Evolutionary conservation across 2,888 invertebrate species (phyloP), one percentile per base, ranked within the genome.

Genomic region (Mimas tiliae): DNA sequence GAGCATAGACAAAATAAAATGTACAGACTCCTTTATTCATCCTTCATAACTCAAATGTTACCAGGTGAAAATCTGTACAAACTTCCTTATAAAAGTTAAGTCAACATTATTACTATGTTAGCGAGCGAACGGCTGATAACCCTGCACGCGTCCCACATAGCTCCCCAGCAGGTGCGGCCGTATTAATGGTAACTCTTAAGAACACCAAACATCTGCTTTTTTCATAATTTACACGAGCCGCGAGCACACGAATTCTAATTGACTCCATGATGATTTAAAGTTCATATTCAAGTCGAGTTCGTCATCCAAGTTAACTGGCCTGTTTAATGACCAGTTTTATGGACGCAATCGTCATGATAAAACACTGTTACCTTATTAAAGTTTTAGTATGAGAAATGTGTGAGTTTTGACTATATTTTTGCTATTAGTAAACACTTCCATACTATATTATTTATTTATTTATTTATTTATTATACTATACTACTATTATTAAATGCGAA

Each of bases 151-250:
- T 72, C 76, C 74, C 79, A 81, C 83, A 82, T 77, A 74, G 81
- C 80, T 72, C 69, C 69, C 64, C 72, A 79, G 91, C 92, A 91
- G 92, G 91, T 91, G 92, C 85, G 80, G 72, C 67, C 72, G 79
- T 82, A 82, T 86, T 87, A 87, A 87, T 87, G 82, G 83, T 83
- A 80, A 85, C 83, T 87, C 84, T 84, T 81, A 81, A 84, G 82
- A 81, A 82, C 77, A 73, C 78, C 80, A 79, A 75, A 87, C 92
- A 92, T 91, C 93, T 93, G 92, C 91, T 88, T 90, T 89, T 89
- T 90, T 84, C 83, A 86, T 86, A 87, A 89, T 87, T 82, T 84
- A 87, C 86, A 78, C 79, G 69, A 64, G 78, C 77, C 86, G 78
- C 79, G 69, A 64, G 77, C 78, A 79, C 82, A 84, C 87, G 77